These are phyloP conservation scores for Pardalotus punctatus DNA, from an alignment of 2,113 vertebrate genomes.

Conservation along the genomic window DNA sequence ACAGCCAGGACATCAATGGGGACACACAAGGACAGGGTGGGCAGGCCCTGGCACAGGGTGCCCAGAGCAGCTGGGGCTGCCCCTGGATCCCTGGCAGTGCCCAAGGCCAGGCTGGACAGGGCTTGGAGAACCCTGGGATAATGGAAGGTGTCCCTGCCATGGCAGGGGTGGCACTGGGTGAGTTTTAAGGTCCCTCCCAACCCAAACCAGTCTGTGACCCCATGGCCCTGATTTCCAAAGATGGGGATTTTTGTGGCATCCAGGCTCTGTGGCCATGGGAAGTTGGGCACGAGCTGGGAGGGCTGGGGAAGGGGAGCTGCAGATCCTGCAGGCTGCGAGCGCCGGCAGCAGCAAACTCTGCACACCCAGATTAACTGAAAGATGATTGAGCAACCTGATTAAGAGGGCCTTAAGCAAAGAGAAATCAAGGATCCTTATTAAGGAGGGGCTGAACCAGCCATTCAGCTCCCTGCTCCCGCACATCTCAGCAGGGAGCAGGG, in stretches of 20 bases:
- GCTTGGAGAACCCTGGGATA: neutral
- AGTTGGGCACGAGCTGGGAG: fast-evolving
- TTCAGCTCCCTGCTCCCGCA: neutral
- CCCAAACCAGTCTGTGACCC: neutral
- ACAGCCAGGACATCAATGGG: fast-evolving
- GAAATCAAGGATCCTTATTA: neutral
- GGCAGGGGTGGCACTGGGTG: neutral
- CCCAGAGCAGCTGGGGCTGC: neutral
- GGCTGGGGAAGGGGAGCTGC: neutral
- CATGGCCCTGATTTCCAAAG: neutral
- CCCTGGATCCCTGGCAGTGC: fast-evolving
- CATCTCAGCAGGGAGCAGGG: neutral
- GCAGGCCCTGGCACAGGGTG: neutral
- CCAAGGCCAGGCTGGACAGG: fast-evolving
- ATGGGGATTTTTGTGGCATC: neutral
- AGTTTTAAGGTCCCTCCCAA: neutral
- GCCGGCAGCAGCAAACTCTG: neutral
- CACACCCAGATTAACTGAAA: neutral
- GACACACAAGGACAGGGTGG: fast-evolving
- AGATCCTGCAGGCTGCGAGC: fast-evolving
- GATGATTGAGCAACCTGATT: neutral
- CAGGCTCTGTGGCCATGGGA: fast-evolving
- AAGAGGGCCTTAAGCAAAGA: neutral
- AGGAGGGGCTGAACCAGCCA: neutral
- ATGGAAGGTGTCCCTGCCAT: neutral